Evolutionary conservation across 2,797 vertebrate genomes (phyloP).

Genomic region (Phoeniculus purpureus): DNA sequence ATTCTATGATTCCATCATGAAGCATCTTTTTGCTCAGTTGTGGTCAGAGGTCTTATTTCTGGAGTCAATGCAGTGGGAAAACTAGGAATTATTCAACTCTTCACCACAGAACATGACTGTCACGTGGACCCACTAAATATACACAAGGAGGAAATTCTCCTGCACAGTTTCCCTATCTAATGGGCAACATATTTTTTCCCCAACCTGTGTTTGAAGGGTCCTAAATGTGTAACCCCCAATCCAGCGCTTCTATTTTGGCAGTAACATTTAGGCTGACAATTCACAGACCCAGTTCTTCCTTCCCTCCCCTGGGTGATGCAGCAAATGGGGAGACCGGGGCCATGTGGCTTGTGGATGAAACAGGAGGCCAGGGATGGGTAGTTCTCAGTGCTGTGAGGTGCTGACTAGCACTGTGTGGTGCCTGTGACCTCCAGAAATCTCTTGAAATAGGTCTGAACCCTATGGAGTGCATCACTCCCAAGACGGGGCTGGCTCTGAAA

Average conservation of each 20-base stretch:
- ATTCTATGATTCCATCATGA: background rate
- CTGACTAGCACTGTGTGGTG: background rate
- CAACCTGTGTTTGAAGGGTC: background rate
- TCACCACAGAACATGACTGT: background rate
- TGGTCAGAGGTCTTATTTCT: background rate
- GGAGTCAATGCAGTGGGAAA: background rate
- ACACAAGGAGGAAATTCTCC: background rate
- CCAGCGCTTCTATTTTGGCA: background rate
- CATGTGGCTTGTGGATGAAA: rapidly evolving
- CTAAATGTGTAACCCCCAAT: background rate
- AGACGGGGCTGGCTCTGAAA: background rate
- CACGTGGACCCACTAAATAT: background rate
- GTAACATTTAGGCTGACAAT: background rate
- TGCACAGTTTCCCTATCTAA: background rate
- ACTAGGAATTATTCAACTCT: background rate
- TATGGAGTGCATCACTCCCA: background rate
- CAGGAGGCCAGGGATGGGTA: background rate
- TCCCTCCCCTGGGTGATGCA: background rate
- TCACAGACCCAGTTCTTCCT: background rate
- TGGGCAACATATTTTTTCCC: background rate
- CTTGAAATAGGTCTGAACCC: background rate
- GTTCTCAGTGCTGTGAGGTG: rapidly evolving
- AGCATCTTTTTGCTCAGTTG: background rate
- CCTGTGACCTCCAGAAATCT: background rate
- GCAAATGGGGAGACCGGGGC: background rate